Conservation (phyloP, 2,113 vertebrate species). For the Penelope pileata region DNA sequence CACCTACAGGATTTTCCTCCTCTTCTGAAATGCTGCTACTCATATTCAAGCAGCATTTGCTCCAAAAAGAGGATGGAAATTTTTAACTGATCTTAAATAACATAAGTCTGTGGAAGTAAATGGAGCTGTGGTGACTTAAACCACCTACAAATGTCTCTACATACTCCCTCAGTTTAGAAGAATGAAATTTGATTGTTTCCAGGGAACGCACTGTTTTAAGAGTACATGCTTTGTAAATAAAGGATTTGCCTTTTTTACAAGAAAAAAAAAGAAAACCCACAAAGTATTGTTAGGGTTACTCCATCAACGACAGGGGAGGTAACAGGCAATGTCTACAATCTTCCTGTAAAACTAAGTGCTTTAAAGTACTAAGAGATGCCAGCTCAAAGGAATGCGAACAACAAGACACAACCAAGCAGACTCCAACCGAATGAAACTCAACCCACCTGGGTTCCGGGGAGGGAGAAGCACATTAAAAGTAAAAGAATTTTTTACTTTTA, state of each 20-base stretch:
- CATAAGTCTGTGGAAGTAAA: background rate
- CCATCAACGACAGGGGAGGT: background rate
- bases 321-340: background rate
- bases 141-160: background rate
- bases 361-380: background rate
- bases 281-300: background rate
- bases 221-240: background rate
- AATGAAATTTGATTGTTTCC: background rate
- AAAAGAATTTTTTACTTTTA: background rate
- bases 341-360: background rate
- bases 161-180: background rate
- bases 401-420: conserved; percentile 35
- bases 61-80: background rate
- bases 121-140: background rate
- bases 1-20: conserved; percentile 76
- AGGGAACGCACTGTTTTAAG: background rate
- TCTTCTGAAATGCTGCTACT: background rate
- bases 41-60: background rate
- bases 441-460: background rate
- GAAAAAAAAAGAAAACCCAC: background rate
- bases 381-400: conserved; percentile 24
- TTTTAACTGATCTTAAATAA: background rate
- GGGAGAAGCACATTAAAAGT: background rate
- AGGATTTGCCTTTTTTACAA: background rate
- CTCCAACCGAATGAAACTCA: conserved; percentile 38